These are phyloP conservation scores for Eufriesea mexicana DNA, from an alignment of 1,140 invertebrate species.

Conservation along the genomic window DNA sequence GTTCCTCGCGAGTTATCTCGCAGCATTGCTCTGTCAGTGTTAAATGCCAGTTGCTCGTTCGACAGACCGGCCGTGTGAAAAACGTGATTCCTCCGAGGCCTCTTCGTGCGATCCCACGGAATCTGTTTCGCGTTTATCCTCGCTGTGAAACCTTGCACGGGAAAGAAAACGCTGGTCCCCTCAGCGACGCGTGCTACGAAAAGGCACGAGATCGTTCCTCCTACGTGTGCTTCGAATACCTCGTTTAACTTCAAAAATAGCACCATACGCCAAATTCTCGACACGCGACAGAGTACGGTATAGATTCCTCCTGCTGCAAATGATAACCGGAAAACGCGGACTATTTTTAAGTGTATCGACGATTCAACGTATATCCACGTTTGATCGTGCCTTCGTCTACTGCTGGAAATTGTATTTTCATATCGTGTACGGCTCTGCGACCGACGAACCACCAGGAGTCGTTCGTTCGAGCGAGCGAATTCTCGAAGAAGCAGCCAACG, in stretches of 20 bases:
- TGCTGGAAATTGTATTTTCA: too few species aligned
- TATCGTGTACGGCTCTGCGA: too few species aligned
- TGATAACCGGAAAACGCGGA: not conserved
- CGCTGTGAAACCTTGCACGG: not conserved
- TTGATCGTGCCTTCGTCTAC: not conserved
- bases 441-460: too few species aligned
- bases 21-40: conserved; percentile 12
- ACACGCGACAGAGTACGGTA: not conserved
- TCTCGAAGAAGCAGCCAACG: too few species aligned
- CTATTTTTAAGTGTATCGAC: not conserved
- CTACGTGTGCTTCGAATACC: not conserved
- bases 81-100: conserved; percentile 35
- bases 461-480: not conserved
- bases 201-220: not conserved
- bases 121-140: not conserved
- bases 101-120: not conserved
- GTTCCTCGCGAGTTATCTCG: conserved; percentile 30
- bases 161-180: not conserved
- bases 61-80: conserved; percentile 24
- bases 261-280: not conserved
- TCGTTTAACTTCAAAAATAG: not conserved
- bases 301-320: not conserved
- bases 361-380: not conserved
- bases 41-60: not conserved
- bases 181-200: not conserved